These are phyloP conservation scores for Ramazzottius varieornatus DNA, from an alignment of 2,888 invertebrate genomes.

Conservation along the genomic window DNA sequence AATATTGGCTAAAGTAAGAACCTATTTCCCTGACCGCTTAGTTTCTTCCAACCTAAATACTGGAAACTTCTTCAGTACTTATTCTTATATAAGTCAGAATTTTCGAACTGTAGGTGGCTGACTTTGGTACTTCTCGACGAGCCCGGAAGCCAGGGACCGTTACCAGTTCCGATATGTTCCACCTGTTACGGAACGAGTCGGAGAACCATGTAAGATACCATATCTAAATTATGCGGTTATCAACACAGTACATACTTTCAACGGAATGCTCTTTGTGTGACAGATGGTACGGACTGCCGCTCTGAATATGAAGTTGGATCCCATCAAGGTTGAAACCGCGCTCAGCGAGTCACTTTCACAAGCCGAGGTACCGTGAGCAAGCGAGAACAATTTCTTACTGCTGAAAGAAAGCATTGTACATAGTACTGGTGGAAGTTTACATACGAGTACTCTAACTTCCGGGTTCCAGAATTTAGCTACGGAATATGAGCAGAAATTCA, in stretches of 20 bases:
- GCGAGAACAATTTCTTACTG: constrained; percentile 4
- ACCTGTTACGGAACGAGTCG: constrained; percentile 64
- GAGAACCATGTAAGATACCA: constrained; percentile 38
- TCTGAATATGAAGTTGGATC: constrained; percentile 54
- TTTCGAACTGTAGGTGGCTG: constrained; percentile 33
- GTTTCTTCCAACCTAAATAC: too few relatives aligned
- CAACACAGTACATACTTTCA: not conserved
- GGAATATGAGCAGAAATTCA: constrained; percentile 24
- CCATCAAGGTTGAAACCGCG: constrained; percentile 45
- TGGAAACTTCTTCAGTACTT: too few relatives aligned
- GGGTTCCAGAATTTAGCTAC: not conserved
- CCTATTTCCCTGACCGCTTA: too few relatives aligned
- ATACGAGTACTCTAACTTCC: too few relatives aligned
- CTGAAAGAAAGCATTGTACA: too few relatives aligned
- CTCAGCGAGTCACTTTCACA: constrained; percentile 45
- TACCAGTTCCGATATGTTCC: constrained; percentile 65
- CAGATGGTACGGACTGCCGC: constrained; percentile 50
- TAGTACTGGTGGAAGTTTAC: too few relatives aligned
- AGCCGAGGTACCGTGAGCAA: constrained; percentile 24
- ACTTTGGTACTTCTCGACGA: constrained; percentile 53
- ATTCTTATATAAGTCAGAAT: too few relatives aligned
- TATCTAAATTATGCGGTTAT: not conserved
- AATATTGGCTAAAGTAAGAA: constrained; percentile 10
- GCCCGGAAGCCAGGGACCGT: constrained; percentile 70
- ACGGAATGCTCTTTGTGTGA: constrained; percentile 10